These are phyloP conservation scores for Alitta virens DNA, from an alignment of 2,888 invertebrate genomes.

Conservation along the genomic window DNA sequence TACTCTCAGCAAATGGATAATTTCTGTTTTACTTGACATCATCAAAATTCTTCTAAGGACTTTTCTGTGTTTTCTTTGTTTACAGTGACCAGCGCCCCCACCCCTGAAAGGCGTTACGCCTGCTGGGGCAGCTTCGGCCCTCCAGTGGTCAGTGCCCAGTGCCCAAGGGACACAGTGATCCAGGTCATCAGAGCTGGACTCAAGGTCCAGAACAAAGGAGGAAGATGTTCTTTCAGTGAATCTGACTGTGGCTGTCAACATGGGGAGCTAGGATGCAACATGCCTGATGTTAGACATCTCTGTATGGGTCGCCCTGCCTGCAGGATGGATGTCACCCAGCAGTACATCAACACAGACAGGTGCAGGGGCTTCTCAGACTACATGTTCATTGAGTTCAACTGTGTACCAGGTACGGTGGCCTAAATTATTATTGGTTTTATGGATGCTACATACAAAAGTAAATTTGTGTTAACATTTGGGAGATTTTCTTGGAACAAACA, in stretches of 20 bases:
- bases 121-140: constrained; percentile 29
- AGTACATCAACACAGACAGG: constrained; percentile 22
- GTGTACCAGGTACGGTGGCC: constrained; percentile 22
- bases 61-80: too few species aligned
- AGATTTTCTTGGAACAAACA: too few species aligned
- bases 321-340: constrained; percentile 26
- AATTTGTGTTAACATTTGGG: too few species aligned
- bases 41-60: too few species aligned
- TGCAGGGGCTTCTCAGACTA: constrained; percentile 27
- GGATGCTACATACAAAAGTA: too few species aligned
- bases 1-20: too few species aligned
- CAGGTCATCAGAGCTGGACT: constrained; percentile 23
- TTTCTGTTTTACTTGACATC: too few species aligned
- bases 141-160: constrained; percentile 25
- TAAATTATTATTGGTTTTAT: too few species aligned
- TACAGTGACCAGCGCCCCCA: too few species aligned
- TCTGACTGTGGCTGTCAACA: constrained; percentile 25
- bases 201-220: constrained; percentile 17
- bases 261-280: constrained; percentile 21
- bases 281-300: constrained; percentile 22
- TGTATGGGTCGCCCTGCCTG: constrained; percentile 26
- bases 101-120: constrained; percentile 18
- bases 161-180: constrained; percentile 25
- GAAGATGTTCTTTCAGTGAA: constrained; percentile 15
- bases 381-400: constrained; percentile 28